A percentile compares a stretch with the other conserved stretches of the same genome.
phyloP scores from a whole-genome alignment of 2,113 vertebrate genomes.

The Panthera leo region DNA sequence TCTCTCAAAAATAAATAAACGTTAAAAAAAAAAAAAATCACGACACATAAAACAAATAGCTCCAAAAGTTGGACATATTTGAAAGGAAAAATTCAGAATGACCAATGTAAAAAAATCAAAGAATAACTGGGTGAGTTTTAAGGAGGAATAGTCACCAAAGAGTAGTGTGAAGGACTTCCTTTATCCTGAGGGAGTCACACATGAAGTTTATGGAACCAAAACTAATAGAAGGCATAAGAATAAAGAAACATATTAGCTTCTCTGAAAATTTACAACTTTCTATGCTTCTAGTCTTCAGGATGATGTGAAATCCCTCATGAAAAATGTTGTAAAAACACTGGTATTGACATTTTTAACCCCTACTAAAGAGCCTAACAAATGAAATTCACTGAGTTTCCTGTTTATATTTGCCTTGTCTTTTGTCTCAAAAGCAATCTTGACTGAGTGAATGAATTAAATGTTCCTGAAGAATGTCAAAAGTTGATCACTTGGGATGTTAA shows the following conservation, averaged over 20 bases:
- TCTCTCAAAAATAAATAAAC: too few relatives aligned
- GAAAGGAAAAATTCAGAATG: neutral
- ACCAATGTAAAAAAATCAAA: neutral
- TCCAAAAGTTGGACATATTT: neutral
- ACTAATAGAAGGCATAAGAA: neutral
- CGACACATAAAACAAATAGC: neutral
- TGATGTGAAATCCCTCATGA: neutral
- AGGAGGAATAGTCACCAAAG: neutral
- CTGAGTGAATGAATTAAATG: neutral
- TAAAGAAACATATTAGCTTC: neutral
- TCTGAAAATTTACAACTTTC: neutral
- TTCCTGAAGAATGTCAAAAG: neutral
- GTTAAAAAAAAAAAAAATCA: too few relatives aligned
- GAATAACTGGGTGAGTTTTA: neutral
- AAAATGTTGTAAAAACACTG: neutral
- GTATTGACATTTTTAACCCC: neutral
- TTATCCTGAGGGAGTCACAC: neutral
- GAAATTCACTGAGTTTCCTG: neutral
- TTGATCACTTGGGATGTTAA: neutral
- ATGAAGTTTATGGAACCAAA: neutral
- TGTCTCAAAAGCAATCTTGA: neutral
- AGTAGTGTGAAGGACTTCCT: neutral
- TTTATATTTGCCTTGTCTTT: neutral
- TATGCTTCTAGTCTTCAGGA: neutral
- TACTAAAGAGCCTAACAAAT: neutral